Evolutionary conservation across 2,888 invertebrate species (phyloP), one percentile per base, ranked within the genome.

Genomic region (Zonitis immaculata): DNA sequence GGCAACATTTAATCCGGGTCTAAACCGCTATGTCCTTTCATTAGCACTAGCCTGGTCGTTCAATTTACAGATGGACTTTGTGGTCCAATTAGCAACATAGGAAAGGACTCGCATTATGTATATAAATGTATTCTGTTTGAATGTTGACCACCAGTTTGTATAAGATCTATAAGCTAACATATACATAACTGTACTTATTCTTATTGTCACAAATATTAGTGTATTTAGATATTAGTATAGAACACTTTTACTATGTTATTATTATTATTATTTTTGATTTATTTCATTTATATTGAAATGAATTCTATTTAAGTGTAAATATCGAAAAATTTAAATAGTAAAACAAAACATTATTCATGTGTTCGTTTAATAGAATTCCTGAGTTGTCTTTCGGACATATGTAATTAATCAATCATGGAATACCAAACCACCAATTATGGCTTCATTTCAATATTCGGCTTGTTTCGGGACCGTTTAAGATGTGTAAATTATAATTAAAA

Each of bases 361-460:
- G 52, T 58, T 53, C 49, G 49, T 59, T 65, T 61, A 65, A 65
- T 65, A 66, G 65, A 65, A 67, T 66, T 63, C 58, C 57, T 58
- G 54, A 52, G 54, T 63, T 60, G 65, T 64, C 64, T 56, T 45
- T 52, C 54, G 44, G 49, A 50, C 52, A 50, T 51, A 53, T 64
- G 59, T 67, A 69, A 68, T 69, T 69, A 69, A 69, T 69, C 68
- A 66, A 67, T 68, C 68, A 64, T 44, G 52, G 44, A 56, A 58
- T 50, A 51, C 57, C 56, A 62, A 60, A 53, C 60, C 63, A 51
- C 60, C 65, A 68, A 68, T 68, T 68, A 67, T 59, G 48, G 55
- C 63, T 62, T 62, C 63, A 62, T 64, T 64, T 68, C 62, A 63
- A 51, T 60, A 51, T 58, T 58, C 53, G 47, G 49, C 52, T 55